Evolutionary conservation across 2,797 vertebrate species (phyloP), one percentile per base, ranked within the genome.

Genomic region (Synanceia verrucosa): DNA sequence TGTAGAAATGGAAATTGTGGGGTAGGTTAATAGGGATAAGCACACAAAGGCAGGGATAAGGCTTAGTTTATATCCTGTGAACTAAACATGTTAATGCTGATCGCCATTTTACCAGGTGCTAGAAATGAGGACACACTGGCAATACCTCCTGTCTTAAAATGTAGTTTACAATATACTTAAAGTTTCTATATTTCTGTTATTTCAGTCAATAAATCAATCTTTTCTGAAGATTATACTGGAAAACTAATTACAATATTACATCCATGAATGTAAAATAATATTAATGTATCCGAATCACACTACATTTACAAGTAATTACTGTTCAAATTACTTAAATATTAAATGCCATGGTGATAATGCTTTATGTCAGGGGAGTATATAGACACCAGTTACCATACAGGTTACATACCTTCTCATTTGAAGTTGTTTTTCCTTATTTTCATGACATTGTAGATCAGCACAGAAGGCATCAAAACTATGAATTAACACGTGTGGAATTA

Each of bases 61-160:
- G 83, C 78, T 58, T 52, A 52, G 76, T 72, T 89, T 86, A 88
- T 85, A 81, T 78, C 71, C 76, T 82, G 73, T 69, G 71, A 89
- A 86, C 83, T 81, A 78, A 86, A 85, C 75, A 86, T 79, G 72
- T 57, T 78, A 72, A 86, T 74, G 81, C 82, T 79, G 59, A 48
- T 57, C 58, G 67, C 60, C 60, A 31, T 69, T 82, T 70, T 65
- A 65, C 24, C 16, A n/a, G 46, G 72, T 82, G 78, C 68, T 62
- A 58, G 56, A 48, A 58, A 69, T 3, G 36, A 60, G 52, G 76
- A 76, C 76, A 65, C 23, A 71, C 71, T 43, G 31, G 6, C 61
- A 52, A 24, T 73, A 34, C 18, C 70, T 39, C 28, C 26, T 52
- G 55, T 29, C 44, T 57, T 28, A 10, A 52, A 63, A 52, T 26